Evolutionary conservation across 2,797 vertebrate genomes (phyloP).

Genomic region (Microctenopoma lineatum): DNA sequence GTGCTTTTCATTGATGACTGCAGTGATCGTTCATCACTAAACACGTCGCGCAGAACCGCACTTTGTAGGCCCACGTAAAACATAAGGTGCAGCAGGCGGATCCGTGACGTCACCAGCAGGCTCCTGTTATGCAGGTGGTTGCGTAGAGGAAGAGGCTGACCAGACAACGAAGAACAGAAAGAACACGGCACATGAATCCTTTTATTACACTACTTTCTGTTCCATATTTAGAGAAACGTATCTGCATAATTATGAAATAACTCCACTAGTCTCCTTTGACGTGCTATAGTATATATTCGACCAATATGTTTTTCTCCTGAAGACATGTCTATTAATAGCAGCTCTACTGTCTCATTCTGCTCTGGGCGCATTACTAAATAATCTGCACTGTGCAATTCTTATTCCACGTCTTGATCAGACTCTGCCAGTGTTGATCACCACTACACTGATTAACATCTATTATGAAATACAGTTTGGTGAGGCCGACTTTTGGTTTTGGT

Average conservation of each 20-base stretch:
- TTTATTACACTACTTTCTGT: constrained; percentile 3
- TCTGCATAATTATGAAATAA: constrained; percentile 29
- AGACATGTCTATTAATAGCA: constrained; percentile 16
- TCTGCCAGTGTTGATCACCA: background rate
- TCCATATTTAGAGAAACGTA: background rate
- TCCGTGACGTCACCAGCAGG: constrained; percentile 61
- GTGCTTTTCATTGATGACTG: constrained; percentile 72
- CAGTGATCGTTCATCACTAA: constrained; percentile 33
- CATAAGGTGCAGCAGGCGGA: constrained; percentile 39
- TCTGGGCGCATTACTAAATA: constrained; percentile 8
- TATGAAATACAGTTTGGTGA: background rate
- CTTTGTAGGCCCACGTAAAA: background rate
- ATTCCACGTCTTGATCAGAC: background rate
- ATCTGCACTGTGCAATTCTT: background rate
- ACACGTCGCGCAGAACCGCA: constrained; percentile 19
- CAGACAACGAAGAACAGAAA: constrained; percentile 5
- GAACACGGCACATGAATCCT: too few species aligned
- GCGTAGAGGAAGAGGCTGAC: constrained; percentile 22
- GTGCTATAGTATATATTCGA: constrained; percentile 35
- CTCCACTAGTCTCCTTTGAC: constrained; percentile 13
- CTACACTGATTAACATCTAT: background rate
- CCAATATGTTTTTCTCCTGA: constrained; percentile 7
- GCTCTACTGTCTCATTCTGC: constrained; percentile 4
- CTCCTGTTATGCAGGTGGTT: constrained; percentile 59
- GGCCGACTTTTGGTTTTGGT: background rate